Evolutionary conservation across 1,140 invertebrate genomes (phyloP).

Genomic region (Tetramorium alpestre): DNA sequence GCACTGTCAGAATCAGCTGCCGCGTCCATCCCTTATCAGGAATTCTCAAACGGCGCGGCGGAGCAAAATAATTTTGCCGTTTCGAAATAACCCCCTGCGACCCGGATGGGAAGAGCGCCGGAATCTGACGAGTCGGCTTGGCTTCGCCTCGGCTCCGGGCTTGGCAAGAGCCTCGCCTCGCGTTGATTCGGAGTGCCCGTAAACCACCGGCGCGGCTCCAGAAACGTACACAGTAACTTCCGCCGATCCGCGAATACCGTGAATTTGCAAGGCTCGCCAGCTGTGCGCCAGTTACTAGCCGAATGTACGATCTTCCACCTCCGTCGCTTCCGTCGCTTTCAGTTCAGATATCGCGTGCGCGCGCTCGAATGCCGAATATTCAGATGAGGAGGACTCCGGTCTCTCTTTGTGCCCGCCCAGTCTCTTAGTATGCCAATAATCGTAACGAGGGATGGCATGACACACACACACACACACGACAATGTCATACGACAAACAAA

Average conservation of each 20-base stretch:
- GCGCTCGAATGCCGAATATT: conserved; percentile 54
- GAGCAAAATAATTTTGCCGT: conserved; percentile 78
- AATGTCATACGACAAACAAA: neutral
- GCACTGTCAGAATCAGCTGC: neutral
- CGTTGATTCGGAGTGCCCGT: conserved; percentile 60
- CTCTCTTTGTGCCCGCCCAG: conserved; percentile 13
- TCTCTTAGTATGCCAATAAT: conserved; percentile 47
- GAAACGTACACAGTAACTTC: conserved; percentile 58
- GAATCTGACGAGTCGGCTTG: conserved; percentile 9
- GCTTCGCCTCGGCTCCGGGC: neutral
- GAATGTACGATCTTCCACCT: conserved; percentile 46
- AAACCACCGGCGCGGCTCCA: conserved; percentile 52
- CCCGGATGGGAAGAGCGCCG: neutral
- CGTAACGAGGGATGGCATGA: conserved; percentile 21
- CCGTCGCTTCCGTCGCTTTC: conserved; percentile 17
- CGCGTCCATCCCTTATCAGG: conserved; percentile 60
- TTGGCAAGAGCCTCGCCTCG: conserved; percentile 73
- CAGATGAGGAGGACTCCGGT: conserved; percentile 38
- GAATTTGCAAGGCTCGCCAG: conserved; percentile 56
- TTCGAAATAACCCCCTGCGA: conserved; percentile 45
- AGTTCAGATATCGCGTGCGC: neutral
- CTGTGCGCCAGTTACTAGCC: conserved; percentile 49
- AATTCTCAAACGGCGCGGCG: conserved; percentile 66
- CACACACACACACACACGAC: neutral
- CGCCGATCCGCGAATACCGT: conserved; percentile 64